A percentile compares a stretch with the other conserved stretches of the same genome.
These are phyloP conservation scores for Brotula barbata DNA, from an alignment of 2,797 vertebrate species.

Conservation along the genomic window DNA sequence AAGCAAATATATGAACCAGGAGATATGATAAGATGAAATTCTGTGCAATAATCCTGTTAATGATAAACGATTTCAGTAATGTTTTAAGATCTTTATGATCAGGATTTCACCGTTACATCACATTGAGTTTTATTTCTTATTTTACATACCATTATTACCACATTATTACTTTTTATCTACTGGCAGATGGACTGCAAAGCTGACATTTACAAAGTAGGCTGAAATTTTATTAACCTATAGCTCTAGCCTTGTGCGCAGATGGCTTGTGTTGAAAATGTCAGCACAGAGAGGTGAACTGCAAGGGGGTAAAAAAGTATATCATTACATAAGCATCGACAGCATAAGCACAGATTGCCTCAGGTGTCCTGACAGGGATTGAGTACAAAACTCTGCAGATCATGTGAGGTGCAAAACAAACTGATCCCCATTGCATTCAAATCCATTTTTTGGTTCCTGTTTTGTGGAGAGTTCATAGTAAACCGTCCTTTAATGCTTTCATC, in stretches of 20 bases:
- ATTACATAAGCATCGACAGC: constrained; percentile 66
- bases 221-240: constrained; percentile 64
- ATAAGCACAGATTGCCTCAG: constrained; percentile 47
- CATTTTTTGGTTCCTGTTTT: constrained; percentile 14
- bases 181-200: constrained; percentile 23
- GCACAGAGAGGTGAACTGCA: constrained; percentile 53
- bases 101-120: not conserved
- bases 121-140: too few relatives aligned
- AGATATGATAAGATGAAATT: constrained; percentile 15
- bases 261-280: constrained; percentile 68
- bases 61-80: not conserved
- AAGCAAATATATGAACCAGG: constrained; percentile 16
- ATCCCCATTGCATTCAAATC: constrained; percentile 24
- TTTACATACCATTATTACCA: not conserved
- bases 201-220: constrained; percentile 61
- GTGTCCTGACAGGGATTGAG: constrained; percentile 39
- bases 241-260: constrained; percentile 56
- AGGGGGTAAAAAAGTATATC: constrained; percentile 40
- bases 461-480: constrained; percentile 49
- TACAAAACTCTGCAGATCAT: too few relatives aligned
- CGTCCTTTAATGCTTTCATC: constrained; percentile 14
- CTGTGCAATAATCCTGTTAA: not conserved
- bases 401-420: not conserved
- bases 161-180: constrained; percentile 33
- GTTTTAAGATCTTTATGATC: not conserved